Percentiles rank a stretch among this genome's conserved stretches.
phyloP scores from a whole-genome alignment of 2,888 invertebrate genomes.

The Drosophila borborema region DNA sequence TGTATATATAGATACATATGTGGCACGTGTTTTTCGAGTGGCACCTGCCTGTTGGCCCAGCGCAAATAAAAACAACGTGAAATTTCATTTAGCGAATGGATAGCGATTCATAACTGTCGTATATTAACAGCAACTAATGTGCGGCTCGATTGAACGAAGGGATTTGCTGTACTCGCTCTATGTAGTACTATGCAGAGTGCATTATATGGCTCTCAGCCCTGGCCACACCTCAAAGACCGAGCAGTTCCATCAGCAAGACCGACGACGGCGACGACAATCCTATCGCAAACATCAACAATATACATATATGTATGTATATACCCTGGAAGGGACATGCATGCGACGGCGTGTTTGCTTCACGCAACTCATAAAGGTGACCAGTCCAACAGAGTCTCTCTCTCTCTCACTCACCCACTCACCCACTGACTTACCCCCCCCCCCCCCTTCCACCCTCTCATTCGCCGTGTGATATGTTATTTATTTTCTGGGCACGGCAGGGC shows the following conservation, averaged over 20 bases:
- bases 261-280: constrained; percentile 1
- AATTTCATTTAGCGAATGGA: constrained; percentile 76
- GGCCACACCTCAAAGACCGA: neutral
- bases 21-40: constrained; percentile 22
- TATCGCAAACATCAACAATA: constrained; percentile 4
- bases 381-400: constrained; percentile 42
- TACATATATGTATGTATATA: neutral
- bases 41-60: constrained; percentile 38
- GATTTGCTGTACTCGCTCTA: constrained; percentile 3
- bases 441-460: neutral
- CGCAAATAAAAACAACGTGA: constrained; percentile 45
- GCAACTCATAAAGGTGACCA: constrained; percentile 74
- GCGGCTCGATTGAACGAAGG: constrained; percentile 2
- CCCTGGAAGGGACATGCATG: neutral
- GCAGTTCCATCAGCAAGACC: constrained; percentile 15
- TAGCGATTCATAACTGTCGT: constrained; percentile 75
- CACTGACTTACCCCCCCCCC: neutral
- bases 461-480: constrained; percentile 74
- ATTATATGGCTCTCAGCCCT: neutral
- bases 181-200: neutral
- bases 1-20: constrained; percentile 2
- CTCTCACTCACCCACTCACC: neutral
- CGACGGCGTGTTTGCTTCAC: constrained; percentile 31
- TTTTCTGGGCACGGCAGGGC: constrained; percentile 57
- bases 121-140: constrained; percentile 14